Conservation (phyloP, 2,113 vertebrate species). For the Ciconia boyciana region DNA sequence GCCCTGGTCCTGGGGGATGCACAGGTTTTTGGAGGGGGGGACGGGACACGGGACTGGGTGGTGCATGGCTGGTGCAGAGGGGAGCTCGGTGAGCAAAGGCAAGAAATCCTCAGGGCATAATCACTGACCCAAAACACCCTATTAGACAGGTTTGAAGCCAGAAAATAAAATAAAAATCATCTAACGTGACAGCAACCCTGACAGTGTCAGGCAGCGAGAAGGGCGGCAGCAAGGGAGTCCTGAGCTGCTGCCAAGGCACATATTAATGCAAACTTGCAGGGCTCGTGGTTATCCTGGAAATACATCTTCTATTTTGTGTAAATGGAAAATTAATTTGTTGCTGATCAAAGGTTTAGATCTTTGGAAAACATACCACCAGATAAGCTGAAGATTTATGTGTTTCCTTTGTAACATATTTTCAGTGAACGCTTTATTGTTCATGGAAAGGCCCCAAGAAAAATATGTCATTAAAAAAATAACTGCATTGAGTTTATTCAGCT, state of each 20-base stretch:
- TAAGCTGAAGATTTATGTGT: constrained; percentile 62
- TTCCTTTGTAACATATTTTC: constrained; percentile 48
- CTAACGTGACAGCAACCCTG: background rate
- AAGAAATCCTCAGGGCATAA: constrained; percentile 1
- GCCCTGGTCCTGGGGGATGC: background rate
- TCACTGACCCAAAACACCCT: constrained; percentile 3
- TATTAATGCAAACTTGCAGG: constrained; percentile 11
- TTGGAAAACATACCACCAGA: constrained; percentile 57
- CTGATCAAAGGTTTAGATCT: constrained; percentile 59
- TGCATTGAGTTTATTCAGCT: constrained; percentile 14
- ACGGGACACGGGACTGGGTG: background rate
- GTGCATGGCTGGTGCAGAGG: background rate
- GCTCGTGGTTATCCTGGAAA: constrained; percentile 60
- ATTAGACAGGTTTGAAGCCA: constrained; percentile 37
- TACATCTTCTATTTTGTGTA: constrained; percentile 57
- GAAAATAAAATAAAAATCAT: constrained; percentile 38
- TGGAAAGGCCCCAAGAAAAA: constrained; percentile 49
- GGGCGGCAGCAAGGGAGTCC: background rate
- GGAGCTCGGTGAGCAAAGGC: background rate
- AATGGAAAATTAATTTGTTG: constrained; percentile 72
- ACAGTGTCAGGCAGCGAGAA: background rate
- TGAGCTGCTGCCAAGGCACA: constrained; percentile 33
- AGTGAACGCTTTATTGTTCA: background rate
- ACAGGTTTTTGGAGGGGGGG: background rate
- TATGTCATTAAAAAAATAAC: background rate